Percentiles rank a stretch among this genome's conserved stretches.
These are phyloP conservation scores for Amphiprion clarkii DNA, from an alignment of 2,797 vertebrate genomes.

Conservation along the genomic window DNA sequence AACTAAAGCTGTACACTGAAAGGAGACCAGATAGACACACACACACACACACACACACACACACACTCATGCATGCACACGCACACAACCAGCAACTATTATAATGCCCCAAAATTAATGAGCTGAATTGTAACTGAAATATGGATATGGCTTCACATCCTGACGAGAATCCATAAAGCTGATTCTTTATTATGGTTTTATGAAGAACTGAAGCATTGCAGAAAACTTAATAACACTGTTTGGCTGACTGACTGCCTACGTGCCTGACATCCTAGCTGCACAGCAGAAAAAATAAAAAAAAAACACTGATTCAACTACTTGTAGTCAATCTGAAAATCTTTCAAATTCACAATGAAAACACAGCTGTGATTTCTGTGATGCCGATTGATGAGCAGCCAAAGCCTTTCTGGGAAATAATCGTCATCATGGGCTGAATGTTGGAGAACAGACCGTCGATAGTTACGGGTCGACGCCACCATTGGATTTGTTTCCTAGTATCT, in stretches of 20 bases:
- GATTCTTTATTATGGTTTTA: conserved; percentile 67
- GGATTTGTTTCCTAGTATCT: too few species aligned
- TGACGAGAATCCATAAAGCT: conserved; percentile 67
- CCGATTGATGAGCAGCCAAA: neutral
- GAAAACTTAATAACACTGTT: conserved; percentile 68
- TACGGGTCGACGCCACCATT: too few species aligned
- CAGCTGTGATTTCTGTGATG: conserved; percentile 29
- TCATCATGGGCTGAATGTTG: too few species aligned
- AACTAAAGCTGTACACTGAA: conserved; percentile 36
- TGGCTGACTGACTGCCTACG: conserved; percentile 57
- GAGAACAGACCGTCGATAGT: too few species aligned
- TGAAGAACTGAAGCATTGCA: conserved; percentile 68
- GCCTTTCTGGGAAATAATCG: neutral
- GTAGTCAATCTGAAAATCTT: conserved; percentile 33
- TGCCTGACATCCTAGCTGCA: conserved; percentile 48
- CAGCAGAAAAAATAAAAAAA: conserved; percentile 5
- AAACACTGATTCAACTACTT: conserved; percentile 37
- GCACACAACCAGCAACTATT: conserved; percentile 28
- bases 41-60: conserved; percentile 36
- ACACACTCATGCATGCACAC: conserved; percentile 21
- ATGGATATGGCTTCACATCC: conserved; percentile 50
- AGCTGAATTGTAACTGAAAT: conserved; percentile 67
- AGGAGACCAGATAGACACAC: conserved; percentile 8
- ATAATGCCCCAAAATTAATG: conserved; percentile 68
- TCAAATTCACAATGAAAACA: conserved; percentile 27